Base-by-base conservation (phyloP, 1,140 invertebrate genomes). In the Drosophila bifasciata region DNA sequence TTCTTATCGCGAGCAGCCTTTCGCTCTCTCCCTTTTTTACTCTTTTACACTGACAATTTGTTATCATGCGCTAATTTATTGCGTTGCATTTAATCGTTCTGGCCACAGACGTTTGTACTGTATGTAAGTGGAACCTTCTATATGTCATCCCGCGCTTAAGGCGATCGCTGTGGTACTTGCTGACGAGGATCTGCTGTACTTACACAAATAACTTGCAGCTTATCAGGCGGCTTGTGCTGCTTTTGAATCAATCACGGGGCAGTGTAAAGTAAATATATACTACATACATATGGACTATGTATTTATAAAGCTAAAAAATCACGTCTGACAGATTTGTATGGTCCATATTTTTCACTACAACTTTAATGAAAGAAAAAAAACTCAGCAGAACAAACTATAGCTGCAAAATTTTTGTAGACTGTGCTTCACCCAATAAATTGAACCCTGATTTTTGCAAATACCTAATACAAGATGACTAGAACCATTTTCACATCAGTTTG, bases 1-100 rank as follows among this genome's bases (percentile, higher is more conserved):
- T 40, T 11, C 32, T 63, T 60, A 63, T 64, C 61, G 55, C 19
- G 19, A 21, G 19, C 19, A 21, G 19, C n/a, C 2, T n/a, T 15
- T 36, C 19, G 11, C 3, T 5, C 2, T 11, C 23, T 5, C 41
- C 0, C 32, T 41, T 64, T 40, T 63, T 48, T 21, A 40, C 44
- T 28, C 63, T 40, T 21, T 49, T 63, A 41, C 58, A 62, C 39
- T 21, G 32, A 28, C 58, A 49, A 21, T 16, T 62, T 17, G 6
- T 64, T 64, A 64, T 64, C 61, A 49, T 3, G 19, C 16, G 61
- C n/a, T 6, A 32, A n/a, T 36, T 64, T 49, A 64, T 49, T 64
- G 61, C 58, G 58, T 64, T 64, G 61, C 61, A 63, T 21, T 64
- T 41, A 63, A 41, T 64, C 5, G 11, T n/a, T 56, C 7, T 36